Evolutionary conservation across 2,797 vertebrate genomes (phyloP).

Genomic region (Knipowitschia caucasica): DNA sequence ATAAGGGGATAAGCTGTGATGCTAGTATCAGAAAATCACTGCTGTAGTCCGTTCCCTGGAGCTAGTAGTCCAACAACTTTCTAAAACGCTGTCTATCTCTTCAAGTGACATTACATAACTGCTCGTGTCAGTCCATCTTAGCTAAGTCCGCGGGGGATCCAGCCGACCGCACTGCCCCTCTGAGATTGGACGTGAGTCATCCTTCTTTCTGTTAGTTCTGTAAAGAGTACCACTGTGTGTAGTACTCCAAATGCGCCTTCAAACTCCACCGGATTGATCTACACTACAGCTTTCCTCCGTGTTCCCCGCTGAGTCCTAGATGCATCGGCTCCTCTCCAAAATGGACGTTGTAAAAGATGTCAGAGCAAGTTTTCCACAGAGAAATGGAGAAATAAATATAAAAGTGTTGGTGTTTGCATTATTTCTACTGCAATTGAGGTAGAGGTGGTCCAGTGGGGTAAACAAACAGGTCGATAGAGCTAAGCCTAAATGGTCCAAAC

Average conservation of each 20-base stretch:
- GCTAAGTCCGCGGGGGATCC: constrained; percentile 18
- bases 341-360: constrained; percentile 41
- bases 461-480: not conserved
- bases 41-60: not conserved
- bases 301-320: constrained; percentile 43
- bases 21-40: not conserved
- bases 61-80: not conserved
- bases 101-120: constrained; percentile 16
- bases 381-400: constrained; percentile 9
- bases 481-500: constrained; percentile 9
- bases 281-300: constrained; percentile 25
- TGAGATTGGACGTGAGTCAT: constrained; percentile 34
- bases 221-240: constrained; percentile 25
- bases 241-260: constrained; percentile 40
- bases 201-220: constrained; percentile 21
- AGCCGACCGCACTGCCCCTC: constrained; percentile 23
- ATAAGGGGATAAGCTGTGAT: too few relatives aligned
- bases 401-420: constrained; percentile 28
- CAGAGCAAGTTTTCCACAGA: constrained; percentile 52
- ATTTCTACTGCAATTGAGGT: constrained; percentile 34
- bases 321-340: constrained; percentile 33
- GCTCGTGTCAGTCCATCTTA: constrained; percentile 36
- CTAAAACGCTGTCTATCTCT: not conserved
- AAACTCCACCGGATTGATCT: constrained; percentile 45
- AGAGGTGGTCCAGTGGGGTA: constrained; percentile 10